phyloP scores from a whole-genome alignment of 1,140 invertebrate species.

The Xylocopa sonorina region DNA sequence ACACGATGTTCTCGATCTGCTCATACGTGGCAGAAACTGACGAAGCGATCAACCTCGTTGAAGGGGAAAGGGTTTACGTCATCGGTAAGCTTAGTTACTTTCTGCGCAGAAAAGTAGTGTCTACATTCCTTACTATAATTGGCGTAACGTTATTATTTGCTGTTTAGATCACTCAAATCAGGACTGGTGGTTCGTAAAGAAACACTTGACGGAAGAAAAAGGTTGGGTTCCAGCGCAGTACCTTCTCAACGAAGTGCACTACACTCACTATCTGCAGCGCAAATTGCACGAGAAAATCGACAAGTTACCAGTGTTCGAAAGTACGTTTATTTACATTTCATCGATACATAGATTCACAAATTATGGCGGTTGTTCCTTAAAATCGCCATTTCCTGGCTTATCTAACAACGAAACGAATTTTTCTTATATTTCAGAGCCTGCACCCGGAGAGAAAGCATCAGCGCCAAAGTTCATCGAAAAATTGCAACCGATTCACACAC shows the following conservation, averaged over 20 bases:
- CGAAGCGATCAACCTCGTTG: constrained; percentile 93
- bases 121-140: background rate
- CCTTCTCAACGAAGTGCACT: constrained; percentile 90
- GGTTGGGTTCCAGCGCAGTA: constrained; percentile 96
- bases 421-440: constrained; percentile 85
- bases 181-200: constrained; percentile 96
- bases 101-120: background rate
- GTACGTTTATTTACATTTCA: constrained; percentile 83
- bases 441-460: constrained; percentile 87
- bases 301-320: constrained; percentile 94
- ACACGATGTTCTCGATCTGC: constrained; percentile 91
- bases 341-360: background rate
- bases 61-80: constrained; percentile 94
- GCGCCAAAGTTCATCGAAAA: constrained; percentile 94
- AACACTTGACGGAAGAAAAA: constrained; percentile 93
- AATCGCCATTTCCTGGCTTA: background rate
- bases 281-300: constrained; percentile 95
- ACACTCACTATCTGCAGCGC: constrained; percentile 91
- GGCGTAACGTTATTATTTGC: background rate
- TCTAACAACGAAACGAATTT: background rate
- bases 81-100: constrained; percentile 84
- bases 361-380: too few species aligned
- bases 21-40: constrained; percentile 94
- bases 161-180: constrained; percentile 86
- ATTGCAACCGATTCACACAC: constrained; percentile 90